Percentiles rank a stretch among this genome's conserved stretches.
Conservation (phyloP, 2,797 vertebrate genomes). For the Artibeus lituratus region DNA sequence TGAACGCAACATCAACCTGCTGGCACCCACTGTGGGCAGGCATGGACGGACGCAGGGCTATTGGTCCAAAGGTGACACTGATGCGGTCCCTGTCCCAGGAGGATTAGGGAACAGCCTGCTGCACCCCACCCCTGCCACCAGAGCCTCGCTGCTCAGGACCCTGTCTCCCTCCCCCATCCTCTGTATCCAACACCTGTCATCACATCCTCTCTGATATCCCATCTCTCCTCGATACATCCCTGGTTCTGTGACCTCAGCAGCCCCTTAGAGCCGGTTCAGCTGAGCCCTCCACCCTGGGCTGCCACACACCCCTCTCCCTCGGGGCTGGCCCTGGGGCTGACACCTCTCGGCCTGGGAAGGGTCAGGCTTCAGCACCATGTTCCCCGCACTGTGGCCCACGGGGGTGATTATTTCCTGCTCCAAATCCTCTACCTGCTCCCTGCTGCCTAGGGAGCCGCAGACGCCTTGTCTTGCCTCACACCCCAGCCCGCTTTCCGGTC, state of each 20-base stretch:
- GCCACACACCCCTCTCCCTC: neutral
- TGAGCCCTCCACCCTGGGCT: neutral
- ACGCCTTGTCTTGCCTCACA: neutral
- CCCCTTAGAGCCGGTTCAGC: neutral
- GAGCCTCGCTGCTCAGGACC: too few relatives aligned
- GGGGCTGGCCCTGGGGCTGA: neutral
- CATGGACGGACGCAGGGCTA: accelerated
- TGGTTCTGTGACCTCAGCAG: neutral
- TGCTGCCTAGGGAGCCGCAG: accelerated
- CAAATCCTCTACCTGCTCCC: neutral
- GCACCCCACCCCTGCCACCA: accelerated
- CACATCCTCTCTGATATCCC: neutral
- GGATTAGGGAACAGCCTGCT: neutral
- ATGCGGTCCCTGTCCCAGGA: neutral
- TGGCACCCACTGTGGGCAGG: neutral
- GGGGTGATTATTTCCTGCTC: neutral
- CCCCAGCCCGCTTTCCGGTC: neutral
- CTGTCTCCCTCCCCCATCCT: neutral
- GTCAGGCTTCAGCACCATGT: neutral
- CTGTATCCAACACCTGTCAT: neutral
- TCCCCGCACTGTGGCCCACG: accelerated
- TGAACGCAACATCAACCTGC: neutral
- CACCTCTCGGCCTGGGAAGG: neutral
- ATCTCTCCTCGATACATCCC: neutral
- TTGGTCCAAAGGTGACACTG: accelerated